These are phyloP conservation scores for Eupithecia pulchellata DNA, from an alignment of 2,888 invertebrate species.

Conservation along the genomic window DNA sequence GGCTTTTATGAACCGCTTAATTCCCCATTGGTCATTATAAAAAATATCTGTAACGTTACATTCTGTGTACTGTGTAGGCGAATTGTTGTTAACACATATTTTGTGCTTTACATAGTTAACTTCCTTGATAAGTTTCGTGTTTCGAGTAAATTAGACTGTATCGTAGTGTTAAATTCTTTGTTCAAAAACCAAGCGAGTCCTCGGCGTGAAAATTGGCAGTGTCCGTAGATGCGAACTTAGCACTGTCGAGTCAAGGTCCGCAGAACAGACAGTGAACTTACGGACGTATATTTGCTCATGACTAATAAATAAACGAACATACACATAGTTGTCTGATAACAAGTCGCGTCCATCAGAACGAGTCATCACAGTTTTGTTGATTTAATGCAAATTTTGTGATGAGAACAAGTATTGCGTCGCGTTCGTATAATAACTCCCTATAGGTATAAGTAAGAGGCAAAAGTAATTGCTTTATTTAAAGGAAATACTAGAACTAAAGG, in stretches of 20 bases:
- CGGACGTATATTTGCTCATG: slow-evolving; percentile 18
- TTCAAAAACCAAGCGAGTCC: neutral
- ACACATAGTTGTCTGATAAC: neutral
- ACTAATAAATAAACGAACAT: slow-evolving; percentile 16
- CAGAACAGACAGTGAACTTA: slow-evolving; percentile 15
- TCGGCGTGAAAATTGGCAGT: slow-evolving; percentile 16
- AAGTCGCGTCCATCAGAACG: neutral
- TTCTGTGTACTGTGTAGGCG: too few species aligned
- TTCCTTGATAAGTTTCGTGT: slow-evolving; percentile 18
- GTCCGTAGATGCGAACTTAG: slow-evolving; percentile 11
- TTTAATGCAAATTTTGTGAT: neutral
- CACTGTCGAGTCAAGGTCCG: slow-evolving; percentile 19
- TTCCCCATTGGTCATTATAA: too few species aligned
- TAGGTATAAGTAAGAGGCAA: neutral
- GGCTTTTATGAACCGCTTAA: too few species aligned
- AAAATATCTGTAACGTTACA: too few species aligned
- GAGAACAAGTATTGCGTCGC: neutral
- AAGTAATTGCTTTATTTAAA: neutral
- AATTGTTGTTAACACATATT: too few species aligned
- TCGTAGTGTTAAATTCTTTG: slow-evolving; percentile 11
- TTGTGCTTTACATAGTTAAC: slow-evolving; percentile 24
- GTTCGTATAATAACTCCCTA: neutral
- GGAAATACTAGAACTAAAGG: neutral
- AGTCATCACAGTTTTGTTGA: neutral
- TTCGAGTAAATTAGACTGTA: slow-evolving; percentile 13